phyloP scores from a whole-genome alignment of 2,888 invertebrate genomes.

The Plemyria rubiginata region DNA sequence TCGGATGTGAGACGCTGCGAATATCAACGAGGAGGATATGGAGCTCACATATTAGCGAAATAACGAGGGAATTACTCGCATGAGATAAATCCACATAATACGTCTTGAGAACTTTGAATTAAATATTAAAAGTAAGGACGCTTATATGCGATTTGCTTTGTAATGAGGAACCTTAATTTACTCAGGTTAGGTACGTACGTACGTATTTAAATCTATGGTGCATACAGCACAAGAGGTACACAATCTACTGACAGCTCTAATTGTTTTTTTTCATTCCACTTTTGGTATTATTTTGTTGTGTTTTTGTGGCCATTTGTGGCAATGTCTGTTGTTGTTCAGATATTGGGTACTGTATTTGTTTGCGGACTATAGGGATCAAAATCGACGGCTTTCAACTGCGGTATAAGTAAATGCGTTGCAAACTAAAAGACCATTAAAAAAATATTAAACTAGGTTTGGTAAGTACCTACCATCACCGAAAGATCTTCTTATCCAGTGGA shows the following conservation, averaged over 20 bases:
- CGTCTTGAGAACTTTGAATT: constrained; percentile 23
- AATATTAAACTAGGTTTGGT: not conserved
- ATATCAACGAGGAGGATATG: constrained; percentile 36
- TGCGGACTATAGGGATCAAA: constrained; percentile 35
- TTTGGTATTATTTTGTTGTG: too few relatives aligned
- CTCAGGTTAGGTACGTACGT: too few relatives aligned
- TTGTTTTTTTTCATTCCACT: too few relatives aligned
- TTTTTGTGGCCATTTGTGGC: too few relatives aligned
- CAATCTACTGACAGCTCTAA: too few relatives aligned
- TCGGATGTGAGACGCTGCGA: constrained; percentile 38
- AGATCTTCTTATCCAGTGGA: too few relatives aligned
- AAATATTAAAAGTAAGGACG: constrained; percentile 25
- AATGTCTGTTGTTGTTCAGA: not conserved
- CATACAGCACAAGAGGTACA: too few relatives aligned
- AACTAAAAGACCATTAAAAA: constrained; percentile 6
- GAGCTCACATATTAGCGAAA: constrained; percentile 24
- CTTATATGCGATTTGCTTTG: constrained; percentile 14
- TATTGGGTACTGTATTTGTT: constrained; percentile 31
- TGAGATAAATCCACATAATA: constrained; percentile 27
- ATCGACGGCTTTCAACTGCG: constrained; percentile 26
- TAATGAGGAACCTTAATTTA: constrained; percentile 3
- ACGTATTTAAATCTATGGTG: too few relatives aligned
- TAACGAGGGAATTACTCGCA: constrained; percentile 25
- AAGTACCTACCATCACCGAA: too few relatives aligned
- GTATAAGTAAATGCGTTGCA: constrained; percentile 22